Evolutionary conservation across 23 tunicate species (phyloP), one percentile per base, ranked within the genome.

Genomic region (Styela plicata): DNA sequence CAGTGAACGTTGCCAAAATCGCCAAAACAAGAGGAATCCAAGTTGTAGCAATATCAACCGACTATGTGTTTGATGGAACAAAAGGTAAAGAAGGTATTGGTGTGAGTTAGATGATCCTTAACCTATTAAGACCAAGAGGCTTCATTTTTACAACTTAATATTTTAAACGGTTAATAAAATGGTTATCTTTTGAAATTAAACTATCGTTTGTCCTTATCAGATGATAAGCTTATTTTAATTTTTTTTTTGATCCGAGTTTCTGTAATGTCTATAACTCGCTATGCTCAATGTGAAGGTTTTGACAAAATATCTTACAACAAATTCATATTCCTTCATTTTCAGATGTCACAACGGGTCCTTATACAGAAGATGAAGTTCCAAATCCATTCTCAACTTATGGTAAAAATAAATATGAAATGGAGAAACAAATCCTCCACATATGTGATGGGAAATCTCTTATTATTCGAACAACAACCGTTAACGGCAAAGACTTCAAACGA

Each of bases 21-120:
- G 71, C 71, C 19, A 29, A 27, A 29, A 29, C n/a, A 29, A 67
- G 31, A 29, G 71, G 71, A 27, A 67, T 67, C 1, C 19, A 67
- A 67, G 71, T 67, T 1, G 71, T 67, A 25, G 71, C 71, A 21
- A 25, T 67, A 16, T 67, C 71, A 16, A 67, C 71, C 0, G 71
- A 67, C 71, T 67, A 67, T 28, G 71, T 67, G 21, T 67, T 67
- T 22, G 71, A 67, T 28, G 71, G 71, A 19, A 29, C 19, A 67
- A 67, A 22, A 67, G 31, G 71, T 67, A 25, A 0, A n/a, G 21
- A 62, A 21, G 22, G 22, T 0, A 62, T 21, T n/a, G n/a, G n/a
- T n/a, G n/a, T n/a, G n/a, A 62, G 0, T 62, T 0, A 21, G 22
- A n/a, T 23, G 65, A 62, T 21, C 22, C 65, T 62, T 62, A 0